Evolutionary conservation across 2,113 vertebrate genomes (phyloP).

Genomic region (Strix aluco): DNA sequence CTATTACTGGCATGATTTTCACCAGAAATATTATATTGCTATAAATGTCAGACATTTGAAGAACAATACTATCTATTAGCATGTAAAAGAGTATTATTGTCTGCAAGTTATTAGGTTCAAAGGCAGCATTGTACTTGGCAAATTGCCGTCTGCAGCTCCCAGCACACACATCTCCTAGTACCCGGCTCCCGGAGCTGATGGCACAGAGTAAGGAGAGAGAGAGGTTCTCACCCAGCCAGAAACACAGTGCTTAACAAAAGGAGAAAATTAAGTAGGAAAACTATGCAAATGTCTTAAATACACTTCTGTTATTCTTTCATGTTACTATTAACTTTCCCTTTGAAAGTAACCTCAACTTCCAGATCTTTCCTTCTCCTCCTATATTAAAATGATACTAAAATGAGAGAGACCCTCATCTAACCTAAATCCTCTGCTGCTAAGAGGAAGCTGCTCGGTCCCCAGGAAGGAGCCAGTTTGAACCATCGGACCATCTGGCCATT

Average conservation of each 20-base stretch:
- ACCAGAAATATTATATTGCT: background rate
- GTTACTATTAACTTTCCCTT: background rate
- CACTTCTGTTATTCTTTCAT: background rate
- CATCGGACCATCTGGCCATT: rapidly evolving
- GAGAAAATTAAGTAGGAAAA: background rate
- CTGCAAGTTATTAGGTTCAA: constrained; percentile 18
- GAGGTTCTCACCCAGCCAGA: background rate
- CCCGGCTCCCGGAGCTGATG: background rate
- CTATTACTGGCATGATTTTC: background rate
- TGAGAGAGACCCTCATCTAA: background rate
- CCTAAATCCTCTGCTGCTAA: background rate
- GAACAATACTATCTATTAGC: constrained; percentile 49
- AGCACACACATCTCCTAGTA: background rate
- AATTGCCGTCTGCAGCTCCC: constrained; percentile 27
- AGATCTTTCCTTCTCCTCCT: background rate
- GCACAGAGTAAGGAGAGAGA: background rate
- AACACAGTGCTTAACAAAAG: background rate
- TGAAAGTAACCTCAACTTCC: background rate
- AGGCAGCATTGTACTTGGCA: background rate
- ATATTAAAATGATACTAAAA: background rate
- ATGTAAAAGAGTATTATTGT: constrained; percentile 37
- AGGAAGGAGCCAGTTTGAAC: background rate
- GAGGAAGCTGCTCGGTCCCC: background rate
- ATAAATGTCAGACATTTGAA: constrained; percentile 42
- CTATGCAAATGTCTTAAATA: background rate